These are phyloP conservation scores for Lanius collurio DNA, from an alignment of 2,113 vertebrate species.

Conservation along the genomic window DNA sequence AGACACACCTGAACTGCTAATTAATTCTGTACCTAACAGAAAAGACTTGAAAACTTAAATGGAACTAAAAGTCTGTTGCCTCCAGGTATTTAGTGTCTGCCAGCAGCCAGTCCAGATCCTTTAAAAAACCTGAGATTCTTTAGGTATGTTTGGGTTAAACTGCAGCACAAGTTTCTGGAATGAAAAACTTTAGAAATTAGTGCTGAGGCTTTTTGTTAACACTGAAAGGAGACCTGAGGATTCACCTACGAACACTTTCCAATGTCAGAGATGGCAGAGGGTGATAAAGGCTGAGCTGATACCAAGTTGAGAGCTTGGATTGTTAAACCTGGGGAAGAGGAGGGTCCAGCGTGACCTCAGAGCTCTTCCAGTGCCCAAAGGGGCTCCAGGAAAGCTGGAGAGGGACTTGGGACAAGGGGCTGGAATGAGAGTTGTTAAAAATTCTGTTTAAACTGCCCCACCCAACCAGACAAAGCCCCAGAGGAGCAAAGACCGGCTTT, in stretches of 20 bases:
- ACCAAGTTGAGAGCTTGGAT: not conserved
- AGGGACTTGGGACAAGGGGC: no score
- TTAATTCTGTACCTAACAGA: conserved; percentile 69
- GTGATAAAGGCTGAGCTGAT: not conserved
- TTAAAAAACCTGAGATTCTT: conserved; percentile 55
- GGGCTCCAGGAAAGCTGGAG: not conserved
- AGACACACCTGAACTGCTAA: conserved; percentile 67
- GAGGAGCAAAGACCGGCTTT: not conserved
- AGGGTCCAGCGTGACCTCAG: not conserved
- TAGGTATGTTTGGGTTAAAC: conserved; percentile 39
- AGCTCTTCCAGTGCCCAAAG: not conserved
- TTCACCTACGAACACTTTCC: not conserved
- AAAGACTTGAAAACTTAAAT: conserved; percentile 61
- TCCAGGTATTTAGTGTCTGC: conserved; percentile 79
- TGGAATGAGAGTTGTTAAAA: not conserved
- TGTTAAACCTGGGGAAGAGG: not conserved
- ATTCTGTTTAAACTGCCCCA: not conserved
- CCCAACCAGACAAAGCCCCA: not conserved
- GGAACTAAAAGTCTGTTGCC: conserved; percentile 86
- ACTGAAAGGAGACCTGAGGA: not conserved
- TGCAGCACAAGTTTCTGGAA: conserved; percentile 32
- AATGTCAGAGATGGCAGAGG: not conserved
- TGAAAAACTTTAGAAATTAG: not conserved
- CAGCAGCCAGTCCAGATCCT: conserved; percentile 77
- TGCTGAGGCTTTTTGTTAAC: not conserved